Conservation (phyloP, 2,888 invertebrate genomes). For the Sturmia bella region DNA sequence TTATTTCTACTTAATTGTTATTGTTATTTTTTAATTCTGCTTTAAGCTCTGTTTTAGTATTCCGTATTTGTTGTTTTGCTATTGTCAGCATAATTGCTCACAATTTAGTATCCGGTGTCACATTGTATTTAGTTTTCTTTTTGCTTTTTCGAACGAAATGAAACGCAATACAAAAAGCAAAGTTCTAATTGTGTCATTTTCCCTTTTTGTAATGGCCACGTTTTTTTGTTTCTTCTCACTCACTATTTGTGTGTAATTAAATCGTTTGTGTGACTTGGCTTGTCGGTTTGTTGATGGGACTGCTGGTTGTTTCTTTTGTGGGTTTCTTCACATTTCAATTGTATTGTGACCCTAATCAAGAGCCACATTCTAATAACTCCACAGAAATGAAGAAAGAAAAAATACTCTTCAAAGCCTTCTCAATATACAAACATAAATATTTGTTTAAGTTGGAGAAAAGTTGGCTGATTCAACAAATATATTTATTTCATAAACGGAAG, state of each 20-base stretch:
- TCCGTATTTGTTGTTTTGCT: not conserved
- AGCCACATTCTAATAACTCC: no score
- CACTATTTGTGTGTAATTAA: slow-evolving; percentile 4
- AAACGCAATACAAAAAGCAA: not conserved
- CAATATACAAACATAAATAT: no score
- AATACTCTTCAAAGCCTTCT: no score
- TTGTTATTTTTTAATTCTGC: not conserved
- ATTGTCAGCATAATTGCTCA: slow-evolving; percentile 28
- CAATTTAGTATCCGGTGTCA: slow-evolving; percentile 56
- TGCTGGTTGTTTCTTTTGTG: no score
- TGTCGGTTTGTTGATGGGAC: no score
- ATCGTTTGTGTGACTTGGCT: not conserved
- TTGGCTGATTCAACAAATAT: no score
- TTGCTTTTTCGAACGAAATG: not conserved
- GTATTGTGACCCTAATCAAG: no score
- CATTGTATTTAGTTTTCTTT: slow-evolving; percentile 21
- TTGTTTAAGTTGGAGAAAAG: no score
- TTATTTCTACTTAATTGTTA: slow-evolving; percentile 27
- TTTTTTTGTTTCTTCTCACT: not conserved
- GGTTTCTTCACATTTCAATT: no score
- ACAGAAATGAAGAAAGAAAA: no score
- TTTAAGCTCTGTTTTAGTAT: slow-evolving; percentile 17
- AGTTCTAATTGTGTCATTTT: slow-evolving; percentile 31
- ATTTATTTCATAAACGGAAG: no score
- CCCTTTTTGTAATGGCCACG: not conserved